Evolutionary conservation across 1,140 invertebrate genomes (phyloP).

Genomic region (Drosophila eugracilis): DNA sequence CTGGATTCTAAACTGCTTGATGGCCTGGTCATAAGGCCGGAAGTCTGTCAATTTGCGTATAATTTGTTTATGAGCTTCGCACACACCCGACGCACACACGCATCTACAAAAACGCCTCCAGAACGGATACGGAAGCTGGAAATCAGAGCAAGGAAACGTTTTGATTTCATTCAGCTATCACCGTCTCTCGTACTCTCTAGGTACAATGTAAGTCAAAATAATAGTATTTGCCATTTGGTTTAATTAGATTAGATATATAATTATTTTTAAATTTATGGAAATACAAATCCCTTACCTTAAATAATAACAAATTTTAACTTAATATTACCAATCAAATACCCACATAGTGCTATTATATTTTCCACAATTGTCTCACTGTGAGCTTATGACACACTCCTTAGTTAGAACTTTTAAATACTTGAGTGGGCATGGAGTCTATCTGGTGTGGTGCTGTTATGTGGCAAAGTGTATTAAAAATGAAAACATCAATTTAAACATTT

Average conservation of each 20-base stretch:
- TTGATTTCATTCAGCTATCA: constrained; percentile 43
- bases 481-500: neutral
- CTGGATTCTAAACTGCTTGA: constrained; percentile 30
- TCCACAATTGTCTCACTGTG: neutral
- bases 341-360: neutral
- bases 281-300: neutral
- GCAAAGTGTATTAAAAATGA: constrained; percentile 8
- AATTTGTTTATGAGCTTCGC: constrained; percentile 78
- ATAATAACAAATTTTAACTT: no score
- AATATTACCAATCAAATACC: neutral
- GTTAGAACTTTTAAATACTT: constrained; percentile 3
- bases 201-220: neutral
- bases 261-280: neutral
- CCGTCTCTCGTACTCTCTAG: neutral
- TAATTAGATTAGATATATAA: neutral
- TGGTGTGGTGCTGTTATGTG: neutral
- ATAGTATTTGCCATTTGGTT: neutral
- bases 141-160: constrained; percentile 48
- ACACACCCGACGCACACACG: constrained; percentile 21
- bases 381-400: constrained; percentile 15
- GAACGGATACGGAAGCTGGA: constrained; percentile 50
- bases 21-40: constrained; percentile 35
- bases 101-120: constrained; percentile 19
- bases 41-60: constrained; percentile 75
- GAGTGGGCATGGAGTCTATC: neutral